Conservation (phyloP, 2,888 invertebrate genomes). For the Polydrusus tereticollis region DNA sequence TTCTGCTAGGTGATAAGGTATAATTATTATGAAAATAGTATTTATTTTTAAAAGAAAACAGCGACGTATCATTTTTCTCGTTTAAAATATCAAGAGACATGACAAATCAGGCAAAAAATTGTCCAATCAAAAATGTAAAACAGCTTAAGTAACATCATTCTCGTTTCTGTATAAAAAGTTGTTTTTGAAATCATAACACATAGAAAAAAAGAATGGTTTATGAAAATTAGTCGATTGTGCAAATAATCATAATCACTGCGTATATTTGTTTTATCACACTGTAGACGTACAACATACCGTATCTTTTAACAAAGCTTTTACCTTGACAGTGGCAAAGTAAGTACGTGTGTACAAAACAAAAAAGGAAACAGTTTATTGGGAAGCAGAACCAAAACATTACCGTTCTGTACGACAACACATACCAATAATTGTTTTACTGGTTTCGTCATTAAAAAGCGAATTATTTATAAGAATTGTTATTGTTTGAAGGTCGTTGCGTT, state of each 20-base stretch:
- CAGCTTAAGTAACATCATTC: no score
- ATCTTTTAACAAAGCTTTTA: no score
- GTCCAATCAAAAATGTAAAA: no score
- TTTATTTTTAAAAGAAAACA: no score
- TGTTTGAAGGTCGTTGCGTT: no score
- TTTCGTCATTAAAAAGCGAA: background rate
- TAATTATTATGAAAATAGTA: no score
- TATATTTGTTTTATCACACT: background rate
- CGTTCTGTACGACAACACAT: background rate
- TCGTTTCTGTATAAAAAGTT: no score
- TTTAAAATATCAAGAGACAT: no score
- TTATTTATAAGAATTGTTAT: background rate
- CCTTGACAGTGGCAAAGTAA: background rate
- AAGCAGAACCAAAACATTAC: background rate
- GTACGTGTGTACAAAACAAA: background rate
- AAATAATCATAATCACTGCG: background rate
- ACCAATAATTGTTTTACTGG: background rate
- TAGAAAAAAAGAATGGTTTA: background rate
- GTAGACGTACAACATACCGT: background rate
- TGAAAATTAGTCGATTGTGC: background rate
- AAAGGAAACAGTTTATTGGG: background rate
- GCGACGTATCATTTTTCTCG: no score
- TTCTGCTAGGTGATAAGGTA: no score
- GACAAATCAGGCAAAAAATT: no score
- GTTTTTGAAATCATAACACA: background rate